Base-by-base conservation (phyloP, 2,797 vertebrate genomes). In the Aselliscus stoliczkanus region DNA sequence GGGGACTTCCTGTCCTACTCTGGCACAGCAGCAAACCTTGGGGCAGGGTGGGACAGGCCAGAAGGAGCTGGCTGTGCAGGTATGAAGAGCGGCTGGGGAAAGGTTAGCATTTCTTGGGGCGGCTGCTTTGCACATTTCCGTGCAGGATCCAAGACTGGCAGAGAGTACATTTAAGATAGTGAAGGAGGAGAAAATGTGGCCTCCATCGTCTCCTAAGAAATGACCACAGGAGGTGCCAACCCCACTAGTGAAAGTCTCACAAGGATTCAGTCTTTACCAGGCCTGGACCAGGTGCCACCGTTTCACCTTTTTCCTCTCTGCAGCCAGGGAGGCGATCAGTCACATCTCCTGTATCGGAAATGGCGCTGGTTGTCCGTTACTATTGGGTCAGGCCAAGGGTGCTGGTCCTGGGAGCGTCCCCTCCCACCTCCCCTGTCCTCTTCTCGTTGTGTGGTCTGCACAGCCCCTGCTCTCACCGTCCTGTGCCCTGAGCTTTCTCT, bases 331-430 rank as follows among this genome's bases (percentile, higher is more conserved):
- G 3, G 17, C 64, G n/a, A 18, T 7, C 34, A 7, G 34, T 31
- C 9, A 1, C 47, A 50, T 50, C 4, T 50, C 47, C 47, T 50
- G 47, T 50, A 14, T 50, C 13, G 47, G 47, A 50, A 10, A 5
- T 4, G n/a, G 52, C 25, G 14, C 58, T 37, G 37, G n/a, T 18
- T 81, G n/a, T 20, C 5, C 1, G 44, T 42, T 31, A 11, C 44
- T 21, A 0, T 0, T 0, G 13, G 23, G 21, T 29, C 44, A 31
- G 15, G 42, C 34, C 1, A 1, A 1, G 2, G 58, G 64, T 9
- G 39, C 42, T 14, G 17, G 2, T 37, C n/a, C 18, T 17, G 65
- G 50, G n/a, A 21, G 44, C 0, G 0, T 9, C 42, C 37, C 2
- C 47, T 29, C 29, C 65, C 42, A 4, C 12, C 37, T 5, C 29